These are phyloP conservation scores for Sternarchorhynchus goeldii DNA, from an alignment of 2,797 vertebrate species.

Conservation along the genomic window DNA sequence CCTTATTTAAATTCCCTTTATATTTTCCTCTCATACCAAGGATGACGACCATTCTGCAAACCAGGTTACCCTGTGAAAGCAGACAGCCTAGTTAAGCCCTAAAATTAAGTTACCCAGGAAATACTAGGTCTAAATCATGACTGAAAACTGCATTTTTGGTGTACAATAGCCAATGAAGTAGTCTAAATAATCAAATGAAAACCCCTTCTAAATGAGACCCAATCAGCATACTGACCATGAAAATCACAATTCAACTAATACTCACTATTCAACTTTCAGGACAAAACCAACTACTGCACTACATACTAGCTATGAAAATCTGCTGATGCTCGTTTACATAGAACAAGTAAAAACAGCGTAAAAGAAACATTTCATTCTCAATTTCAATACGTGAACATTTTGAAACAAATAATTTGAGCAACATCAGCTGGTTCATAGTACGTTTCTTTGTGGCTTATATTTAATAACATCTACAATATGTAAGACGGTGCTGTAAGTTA, in stretches of 20 bases:
- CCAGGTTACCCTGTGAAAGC: background rate
- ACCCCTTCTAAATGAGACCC: slow-evolving; percentile 21
- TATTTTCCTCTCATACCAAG: slow-evolving; percentile 21
- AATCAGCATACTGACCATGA: slow-evolving; percentile 17
- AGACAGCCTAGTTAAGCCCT: slow-evolving; percentile 16
- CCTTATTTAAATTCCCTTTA: slow-evolving; percentile 50
- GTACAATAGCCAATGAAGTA: slow-evolving; percentile 1
- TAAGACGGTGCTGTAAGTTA: background rate
- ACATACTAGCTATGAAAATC: slow-evolving; percentile 22
- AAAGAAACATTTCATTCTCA: slow-evolving; percentile 7
- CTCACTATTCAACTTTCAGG: slow-evolving; percentile 32
- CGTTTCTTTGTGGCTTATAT: background rate
- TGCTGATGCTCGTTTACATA: slow-evolving; percentile 24
- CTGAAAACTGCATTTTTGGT: slow-evolving; percentile 8
- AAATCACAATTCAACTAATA: slow-evolving; percentile 27
- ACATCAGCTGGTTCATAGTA: slow-evolving; percentile 8
- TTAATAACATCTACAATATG: background rate
- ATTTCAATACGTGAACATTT: slow-evolving; percentile 13
- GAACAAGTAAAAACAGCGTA: slow-evolving; percentile 15
- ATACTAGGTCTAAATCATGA: background rate
- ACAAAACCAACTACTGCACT: slow-evolving; percentile 34
- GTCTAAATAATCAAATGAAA: slow-evolving; percentile 17
- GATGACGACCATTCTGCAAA: background rate
- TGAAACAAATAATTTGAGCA: background rate
- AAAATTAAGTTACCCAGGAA: slow-evolving; percentile 1